Evolutionary conservation across 1,140 invertebrate species (phyloP).

Genomic region (Aethina tumida): DNA sequence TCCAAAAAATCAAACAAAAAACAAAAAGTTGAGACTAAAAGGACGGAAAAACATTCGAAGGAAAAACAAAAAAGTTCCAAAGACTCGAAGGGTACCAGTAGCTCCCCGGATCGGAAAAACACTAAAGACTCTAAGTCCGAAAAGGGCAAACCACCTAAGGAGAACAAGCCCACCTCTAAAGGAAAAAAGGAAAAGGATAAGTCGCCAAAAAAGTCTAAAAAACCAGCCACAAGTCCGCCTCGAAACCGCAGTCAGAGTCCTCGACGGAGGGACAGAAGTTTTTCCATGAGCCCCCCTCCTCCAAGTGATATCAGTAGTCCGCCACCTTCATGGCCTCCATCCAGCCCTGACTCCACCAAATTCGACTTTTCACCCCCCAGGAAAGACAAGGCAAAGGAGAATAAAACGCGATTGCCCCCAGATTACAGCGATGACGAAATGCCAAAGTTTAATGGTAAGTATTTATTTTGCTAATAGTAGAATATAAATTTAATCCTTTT

Average conservation of each 20-base stretch:
- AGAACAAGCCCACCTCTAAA: too few relatives aligned
- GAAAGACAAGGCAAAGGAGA: too few relatives aligned
- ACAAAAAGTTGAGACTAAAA: background rate
- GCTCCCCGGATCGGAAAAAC: too few relatives aligned
- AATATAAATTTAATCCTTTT: too few relatives aligned
- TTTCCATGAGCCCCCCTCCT: constrained; percentile 32
- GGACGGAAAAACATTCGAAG: background rate
- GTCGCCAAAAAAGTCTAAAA: constrained; percentile 31
- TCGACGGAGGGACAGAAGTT: constrained; percentile 35
- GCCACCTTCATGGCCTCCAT: constrained; percentile 13
- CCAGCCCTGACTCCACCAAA: background rate
- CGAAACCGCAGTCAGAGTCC: constrained; percentile 38
- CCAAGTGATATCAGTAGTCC: constrained; percentile 19
- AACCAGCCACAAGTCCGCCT: constrained; percentile 17
- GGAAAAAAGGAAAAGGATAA: constrained; percentile 27
- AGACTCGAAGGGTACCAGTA: too few relatives aligned
- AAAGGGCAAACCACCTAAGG: too few relatives aligned
- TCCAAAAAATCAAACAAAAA: constrained; percentile 33
- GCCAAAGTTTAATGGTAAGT: constrained; percentile 13
- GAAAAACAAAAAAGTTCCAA: background rate
- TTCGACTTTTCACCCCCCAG: constrained; percentile 1
- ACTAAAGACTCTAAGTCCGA: too few relatives aligned
- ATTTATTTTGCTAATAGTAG: too few relatives aligned
- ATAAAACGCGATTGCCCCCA: too few relatives aligned
- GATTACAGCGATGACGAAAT: constrained; percentile 19